Evolutionary conservation across 1,140 invertebrate species (phyloP).

Genomic region (Euschistus heros): DNA sequence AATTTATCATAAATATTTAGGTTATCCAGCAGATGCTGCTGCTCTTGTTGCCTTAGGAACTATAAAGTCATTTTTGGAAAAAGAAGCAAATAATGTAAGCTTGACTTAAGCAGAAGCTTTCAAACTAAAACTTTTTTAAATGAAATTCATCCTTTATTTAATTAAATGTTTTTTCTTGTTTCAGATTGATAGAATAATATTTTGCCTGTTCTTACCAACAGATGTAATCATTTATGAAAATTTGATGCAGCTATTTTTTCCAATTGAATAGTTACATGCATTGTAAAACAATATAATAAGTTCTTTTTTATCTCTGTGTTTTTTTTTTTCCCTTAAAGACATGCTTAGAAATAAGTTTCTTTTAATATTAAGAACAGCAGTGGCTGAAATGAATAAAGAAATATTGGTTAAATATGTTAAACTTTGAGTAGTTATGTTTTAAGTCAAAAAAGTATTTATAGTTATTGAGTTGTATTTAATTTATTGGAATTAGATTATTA

Average conservation of each 20-base stretch:
- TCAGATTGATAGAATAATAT: constrained; percentile 64
- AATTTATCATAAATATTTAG: constrained; percentile 31
- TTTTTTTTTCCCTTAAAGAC: too few relatives aligned
- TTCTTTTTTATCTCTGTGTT: neutral
- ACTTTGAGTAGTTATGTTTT: too few relatives aligned
- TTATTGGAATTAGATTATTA: too few relatives aligned
- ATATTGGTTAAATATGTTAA: too few relatives aligned
- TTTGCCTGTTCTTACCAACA: constrained; percentile 62
- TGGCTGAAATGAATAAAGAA: too few relatives aligned
- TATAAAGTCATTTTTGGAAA: constrained; percentile 54
- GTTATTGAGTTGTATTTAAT: too few relatives aligned
- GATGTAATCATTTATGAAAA: constrained; percentile 66
- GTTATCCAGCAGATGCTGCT: constrained; percentile 66
- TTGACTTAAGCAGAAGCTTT: neutral
- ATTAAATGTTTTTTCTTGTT: constrained; percentile 32
- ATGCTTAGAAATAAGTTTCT: too few relatives aligned
- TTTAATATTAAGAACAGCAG: too few relatives aligned
- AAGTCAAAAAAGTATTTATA: too few relatives aligned
- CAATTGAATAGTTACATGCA: constrained; percentile 33
- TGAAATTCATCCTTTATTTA: neutral
- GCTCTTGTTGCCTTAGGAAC: constrained; percentile 58
- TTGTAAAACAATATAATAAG: constrained; percentile 3
- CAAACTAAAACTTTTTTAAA: neutral
- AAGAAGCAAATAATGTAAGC: constrained; percentile 43
- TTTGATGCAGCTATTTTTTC: constrained; percentile 61